Evolutionary conservation across 2,888 invertebrate species (phyloP).

Genomic region (Acutogordius australiensis): DNA sequence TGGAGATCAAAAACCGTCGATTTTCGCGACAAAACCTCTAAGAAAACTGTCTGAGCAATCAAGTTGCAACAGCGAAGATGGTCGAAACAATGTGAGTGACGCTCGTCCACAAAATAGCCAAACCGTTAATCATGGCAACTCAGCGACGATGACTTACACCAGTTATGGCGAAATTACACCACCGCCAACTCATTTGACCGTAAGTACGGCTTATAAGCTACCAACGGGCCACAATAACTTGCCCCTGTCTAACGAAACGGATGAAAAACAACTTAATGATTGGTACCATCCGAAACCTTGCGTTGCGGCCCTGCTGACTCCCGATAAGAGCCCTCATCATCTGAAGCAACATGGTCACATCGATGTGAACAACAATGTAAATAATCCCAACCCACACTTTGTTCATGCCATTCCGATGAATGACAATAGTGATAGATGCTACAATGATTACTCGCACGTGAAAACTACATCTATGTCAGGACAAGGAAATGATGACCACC

Average conservation of each 20-base stretch:
- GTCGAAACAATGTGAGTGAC: neutral
- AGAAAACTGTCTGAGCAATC: neutral
- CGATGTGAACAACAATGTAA: neutral
- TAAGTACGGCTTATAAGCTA: neutral
- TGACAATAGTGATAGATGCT: neutral
- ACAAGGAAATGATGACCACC: no score
- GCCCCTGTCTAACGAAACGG: neutral
- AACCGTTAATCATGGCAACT: neutral
- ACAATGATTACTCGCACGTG: neutral
- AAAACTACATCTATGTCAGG: neutral
- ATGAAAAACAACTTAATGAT: no score
- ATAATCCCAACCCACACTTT: neutral
- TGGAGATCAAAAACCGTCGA: neutral
- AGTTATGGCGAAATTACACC: neutral
- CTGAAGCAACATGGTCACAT: neutral
- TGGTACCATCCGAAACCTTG: no score
- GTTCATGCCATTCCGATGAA: no score
- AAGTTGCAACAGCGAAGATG: neutral
- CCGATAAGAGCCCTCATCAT: constrained; percentile 4
- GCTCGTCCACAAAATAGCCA: neutral
- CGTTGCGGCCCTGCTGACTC: neutral
- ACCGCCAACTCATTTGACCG: neutral
- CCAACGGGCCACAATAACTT: neutral
- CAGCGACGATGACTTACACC: neutral
- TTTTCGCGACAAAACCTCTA: neutral